These are phyloP conservation scores for Vulpes ferrilata DNA, from an alignment of 2,113 vertebrate genomes.

Conservation along the genomic window DNA sequence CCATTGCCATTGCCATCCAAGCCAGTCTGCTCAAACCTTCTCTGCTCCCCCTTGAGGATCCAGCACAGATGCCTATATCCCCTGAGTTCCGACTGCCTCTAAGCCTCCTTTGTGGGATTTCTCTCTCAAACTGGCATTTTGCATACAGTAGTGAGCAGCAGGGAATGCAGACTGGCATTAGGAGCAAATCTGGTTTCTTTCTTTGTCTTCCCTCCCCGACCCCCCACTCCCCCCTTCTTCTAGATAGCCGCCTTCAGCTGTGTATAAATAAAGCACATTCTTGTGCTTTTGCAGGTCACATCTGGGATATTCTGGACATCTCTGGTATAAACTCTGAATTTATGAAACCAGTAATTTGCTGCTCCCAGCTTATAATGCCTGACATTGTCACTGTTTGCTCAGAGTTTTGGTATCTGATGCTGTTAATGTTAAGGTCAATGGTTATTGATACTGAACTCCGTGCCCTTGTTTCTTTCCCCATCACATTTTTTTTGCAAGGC, in stretches of 20 bases:
- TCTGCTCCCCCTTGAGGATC: not conserved
- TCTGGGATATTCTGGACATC: constrained; percentile 79
- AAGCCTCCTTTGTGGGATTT: constrained; percentile 48
- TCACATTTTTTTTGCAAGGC: constrained; percentile 79
- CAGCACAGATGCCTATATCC: not conserved
- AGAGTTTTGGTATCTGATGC: constrained; percentile 83
- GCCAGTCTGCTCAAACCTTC: not conserved
- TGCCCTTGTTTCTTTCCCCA: constrained; percentile 80
- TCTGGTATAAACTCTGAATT: constrained; percentile 79
- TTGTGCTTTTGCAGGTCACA: constrained; percentile 70
- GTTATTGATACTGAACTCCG: constrained; percentile 86
- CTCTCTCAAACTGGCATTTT: constrained; percentile 41
- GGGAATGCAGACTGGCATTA: constrained; percentile 56
- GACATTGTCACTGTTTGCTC: constrained; percentile 75
- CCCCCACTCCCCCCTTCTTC: not conserved
- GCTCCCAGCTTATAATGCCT: constrained; percentile 59
- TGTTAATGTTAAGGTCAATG: constrained; percentile 87
- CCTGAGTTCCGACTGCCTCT: constrained; percentile 48
- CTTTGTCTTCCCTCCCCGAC: constrained; percentile 56
- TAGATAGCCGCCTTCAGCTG: constrained; percentile 46
- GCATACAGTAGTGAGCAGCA: constrained; percentile 33
- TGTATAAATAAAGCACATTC: constrained; percentile 75
- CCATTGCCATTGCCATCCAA: not conserved
- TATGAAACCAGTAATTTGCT: constrained; percentile 83
- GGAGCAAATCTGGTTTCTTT: constrained; percentile 55